Percentiles rank a stretch among this genome's conserved stretches.
phyloP scores from a whole-genome alignment of 2,888 invertebrate genomes.

The Cryptus armator region DNA sequence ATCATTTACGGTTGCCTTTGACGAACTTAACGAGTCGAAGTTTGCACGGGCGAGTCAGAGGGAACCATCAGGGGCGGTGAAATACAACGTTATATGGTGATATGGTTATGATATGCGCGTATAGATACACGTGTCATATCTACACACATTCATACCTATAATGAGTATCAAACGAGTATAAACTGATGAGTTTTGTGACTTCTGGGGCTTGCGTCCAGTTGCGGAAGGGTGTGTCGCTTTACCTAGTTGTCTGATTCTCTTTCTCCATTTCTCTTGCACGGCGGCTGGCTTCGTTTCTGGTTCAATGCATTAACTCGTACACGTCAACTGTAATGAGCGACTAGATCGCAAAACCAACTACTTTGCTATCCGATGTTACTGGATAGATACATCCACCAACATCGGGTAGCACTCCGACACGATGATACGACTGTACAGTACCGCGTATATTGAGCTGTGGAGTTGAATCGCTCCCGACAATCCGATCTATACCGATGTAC shows the following conservation, averaged over 20 bases:
- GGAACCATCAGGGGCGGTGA: neutral
- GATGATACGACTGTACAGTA: neutral
- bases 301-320: slow-evolving; percentile 76
- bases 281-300: slow-evolving; percentile 69
- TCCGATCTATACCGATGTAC: slow-evolving; percentile 5
- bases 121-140: neutral
- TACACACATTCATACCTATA: neutral
- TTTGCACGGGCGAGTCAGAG: slow-evolving; percentile 43
- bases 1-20: slow-evolving; percentile 62
- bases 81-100: neutral
- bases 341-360: slow-evolving; percentile 19
- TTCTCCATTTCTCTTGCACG: slow-evolving; percentile 54
- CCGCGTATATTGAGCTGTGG: too few relatives aligned
- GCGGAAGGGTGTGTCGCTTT: slow-evolving; percentile 1
- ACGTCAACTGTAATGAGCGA: slow-evolving; percentile 46
- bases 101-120: neutral
- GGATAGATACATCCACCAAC: neutral
- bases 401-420: slow-evolving; percentile 2
- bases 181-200: slow-evolving; percentile 13
- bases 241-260: neutral
- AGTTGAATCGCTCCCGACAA: neutral
- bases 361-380: neutral
- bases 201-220: slow-evolving; percentile 15
- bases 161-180: neutral
- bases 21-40: slow-evolving; percentile 67